Conservation (phyloP, 1,140 invertebrate species). For the Drosophila insularis region DNA sequence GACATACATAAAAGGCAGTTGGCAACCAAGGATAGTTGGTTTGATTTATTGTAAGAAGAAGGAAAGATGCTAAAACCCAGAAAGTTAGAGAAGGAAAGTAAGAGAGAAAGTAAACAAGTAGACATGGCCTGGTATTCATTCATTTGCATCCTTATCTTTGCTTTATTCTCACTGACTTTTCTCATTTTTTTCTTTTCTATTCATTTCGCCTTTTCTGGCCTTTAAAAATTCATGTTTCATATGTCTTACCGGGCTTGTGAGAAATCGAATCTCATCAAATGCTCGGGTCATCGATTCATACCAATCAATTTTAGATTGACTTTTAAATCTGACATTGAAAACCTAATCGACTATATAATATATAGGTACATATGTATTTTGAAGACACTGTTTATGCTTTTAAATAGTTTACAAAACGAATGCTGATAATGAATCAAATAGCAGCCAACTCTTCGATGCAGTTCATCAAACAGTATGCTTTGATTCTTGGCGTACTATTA, state of each 20-base stretch:
- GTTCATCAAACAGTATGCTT: no score
- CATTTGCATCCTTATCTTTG: conserved; percentile 1
- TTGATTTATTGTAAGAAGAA: no score
- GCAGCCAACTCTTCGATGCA: no score
- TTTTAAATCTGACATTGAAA: no score
- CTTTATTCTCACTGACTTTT: background rate
- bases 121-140: background rate
- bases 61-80: background rate
- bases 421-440: no score
- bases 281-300: no score
- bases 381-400: no score
- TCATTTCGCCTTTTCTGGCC: background rate
- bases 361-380: no score
- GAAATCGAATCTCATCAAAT: background rate
- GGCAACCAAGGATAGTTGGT: background rate
- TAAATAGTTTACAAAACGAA: no score
- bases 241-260: background rate
- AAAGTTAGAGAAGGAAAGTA: background rate
- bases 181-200: background rate
- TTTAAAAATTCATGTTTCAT: background rate
- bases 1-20: conserved; percentile 4
- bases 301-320: no score
- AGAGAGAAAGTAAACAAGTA: background rate
- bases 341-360: no score
- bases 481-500: no score